A percentile compares a stretch with the other conserved stretches of the same genome.
Evolutionary conservation across 2,797 vertebrate genomes (phyloP).

Genomic region (Lagodon rhomboides): DNA sequence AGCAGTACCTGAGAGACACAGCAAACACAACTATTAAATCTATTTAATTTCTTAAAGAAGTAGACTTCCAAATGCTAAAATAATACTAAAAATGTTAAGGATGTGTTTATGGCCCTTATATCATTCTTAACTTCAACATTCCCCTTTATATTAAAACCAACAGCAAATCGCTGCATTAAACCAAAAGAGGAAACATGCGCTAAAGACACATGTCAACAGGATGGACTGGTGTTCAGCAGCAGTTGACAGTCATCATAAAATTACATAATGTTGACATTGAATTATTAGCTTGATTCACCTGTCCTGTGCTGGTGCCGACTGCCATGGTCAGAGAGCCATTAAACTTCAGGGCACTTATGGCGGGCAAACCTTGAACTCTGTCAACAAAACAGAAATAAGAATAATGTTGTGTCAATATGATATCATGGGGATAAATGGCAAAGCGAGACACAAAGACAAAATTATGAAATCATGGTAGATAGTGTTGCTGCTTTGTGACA

Average conservation of each 20-base stretch:
- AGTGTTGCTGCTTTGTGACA: neutral
- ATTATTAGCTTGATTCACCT: constrained; percentile 83
- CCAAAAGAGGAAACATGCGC: neutral
- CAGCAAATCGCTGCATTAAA: neutral
- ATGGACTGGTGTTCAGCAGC: neutral
- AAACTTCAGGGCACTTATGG: constrained; percentile 93
- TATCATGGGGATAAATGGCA: neutral
- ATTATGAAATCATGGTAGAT: no score
- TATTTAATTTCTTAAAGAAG: neutral
- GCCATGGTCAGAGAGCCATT: constrained; percentile 92
- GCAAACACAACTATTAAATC: neutral
- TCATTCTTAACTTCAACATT: neutral
- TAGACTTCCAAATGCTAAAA: neutral
- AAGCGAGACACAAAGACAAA: neutral
- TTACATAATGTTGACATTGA: no score
- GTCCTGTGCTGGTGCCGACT: constrained; percentile 96
- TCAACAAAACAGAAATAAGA: constrained; percentile 10
- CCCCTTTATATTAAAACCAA: neutral
- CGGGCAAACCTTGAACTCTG: constrained; percentile 92
- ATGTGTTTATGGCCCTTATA: neutral
- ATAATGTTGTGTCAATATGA: neutral
- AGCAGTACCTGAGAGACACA: constrained; percentile 88
- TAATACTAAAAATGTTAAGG: neutral
- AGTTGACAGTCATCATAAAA: neutral
- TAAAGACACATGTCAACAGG: neutral